Percentiles rank a stretch among this genome's conserved stretches.
phyloP scores from a whole-genome alignment of 2,888 invertebrate genomes.

The Chironomus tentans region DNA sequence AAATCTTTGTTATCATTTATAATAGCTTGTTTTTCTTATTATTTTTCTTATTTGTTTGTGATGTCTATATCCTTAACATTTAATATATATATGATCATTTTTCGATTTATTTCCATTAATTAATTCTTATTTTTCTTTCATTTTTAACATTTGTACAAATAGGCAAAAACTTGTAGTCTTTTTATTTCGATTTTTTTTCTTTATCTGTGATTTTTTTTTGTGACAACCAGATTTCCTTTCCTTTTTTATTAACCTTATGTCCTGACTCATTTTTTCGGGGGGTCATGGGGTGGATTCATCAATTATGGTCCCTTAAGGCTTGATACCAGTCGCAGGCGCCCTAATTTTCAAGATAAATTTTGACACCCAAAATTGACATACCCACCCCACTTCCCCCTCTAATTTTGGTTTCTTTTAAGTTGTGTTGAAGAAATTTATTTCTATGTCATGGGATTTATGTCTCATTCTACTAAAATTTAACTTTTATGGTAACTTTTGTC shows the following conservation, averaged over 20 bases:
- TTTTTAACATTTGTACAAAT: constrained; percentile 11
- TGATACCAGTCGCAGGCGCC: too few species aligned
- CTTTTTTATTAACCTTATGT: not conserved
- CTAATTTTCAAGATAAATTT: too few species aligned
- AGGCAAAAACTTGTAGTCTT: constrained; percentile 21
- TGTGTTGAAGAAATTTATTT: not conserved
- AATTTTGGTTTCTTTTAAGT: too few species aligned
- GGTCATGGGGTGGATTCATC: not conserved
- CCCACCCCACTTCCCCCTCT: too few species aligned
- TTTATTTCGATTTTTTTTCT: constrained; percentile 8
- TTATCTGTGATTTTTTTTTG: not conserved
- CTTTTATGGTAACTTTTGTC: not conserved
- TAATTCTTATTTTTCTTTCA: not conserved
- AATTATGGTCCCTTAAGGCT: too few species aligned
- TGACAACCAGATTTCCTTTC: constrained; percentile 12
- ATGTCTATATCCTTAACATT: constrained; percentile 6
- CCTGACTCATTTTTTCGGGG: not conserved
- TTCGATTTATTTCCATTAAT: not conserved
- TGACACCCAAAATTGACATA: too few species aligned
- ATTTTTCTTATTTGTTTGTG: constrained; percentile 8
- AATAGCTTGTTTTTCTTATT: not conserved
- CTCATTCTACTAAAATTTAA: not conserved
- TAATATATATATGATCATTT: not conserved
- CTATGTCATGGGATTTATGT: not conserved
- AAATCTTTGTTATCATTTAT: constrained; percentile 12